Evolutionary conservation across 2,113 vertebrate species (phyloP), one percentile per base, ranked within the genome.

Genomic region (zebrafish (Danio rerio)): DNA sequence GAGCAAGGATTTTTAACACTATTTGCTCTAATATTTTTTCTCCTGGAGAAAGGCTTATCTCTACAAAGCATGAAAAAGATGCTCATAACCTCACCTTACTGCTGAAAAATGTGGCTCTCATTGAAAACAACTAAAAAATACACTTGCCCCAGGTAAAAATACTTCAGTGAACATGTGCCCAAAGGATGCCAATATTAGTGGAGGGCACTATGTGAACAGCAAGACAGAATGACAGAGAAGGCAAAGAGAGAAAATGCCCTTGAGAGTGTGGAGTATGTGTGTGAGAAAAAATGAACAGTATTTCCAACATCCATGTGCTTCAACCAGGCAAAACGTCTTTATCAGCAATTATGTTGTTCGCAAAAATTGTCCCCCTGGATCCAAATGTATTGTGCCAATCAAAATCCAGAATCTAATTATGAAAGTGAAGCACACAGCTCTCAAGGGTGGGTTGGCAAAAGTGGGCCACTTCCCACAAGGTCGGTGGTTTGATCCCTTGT

Each of bases 211-310:
- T 49, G 84, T 72, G 9, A 53, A 62, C 13, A 63, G 59, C 8
- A 59, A 78, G 73, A 69, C 70, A 70, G 59, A 55, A 5, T 5
- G 66, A 52, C 40, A 18, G 31, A 65, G 56, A 65, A 62, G 16
- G 63, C 47, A 66, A 63, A 77, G 72, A 83, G 62, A 87, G 55
- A 88, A 86, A 86, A 83, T 13, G 82, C 86, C 87, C 83, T 78
- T 82, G 56, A 79, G 75, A 69, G 20, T 81, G 83, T 85, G 42
- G 56, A 12, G 18, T 66, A 42, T 58, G 31, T 20, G 12, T 52
- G 20, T 62, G 59, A 21, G 72, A 45, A 49, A 62, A 56, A 79
- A 68, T 15, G 4, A 68, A 68, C 42, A 53, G 77, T 49, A 40
- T 66, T 63, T 63, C 58, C 20, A 63, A 77, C 47, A 63, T 77